A percentile compares a stretch with the other conserved stretches of the same genome.
phyloP scores from a whole-genome alignment of 2,888 invertebrate genomes.

The Sepiola atlantica region DNA sequence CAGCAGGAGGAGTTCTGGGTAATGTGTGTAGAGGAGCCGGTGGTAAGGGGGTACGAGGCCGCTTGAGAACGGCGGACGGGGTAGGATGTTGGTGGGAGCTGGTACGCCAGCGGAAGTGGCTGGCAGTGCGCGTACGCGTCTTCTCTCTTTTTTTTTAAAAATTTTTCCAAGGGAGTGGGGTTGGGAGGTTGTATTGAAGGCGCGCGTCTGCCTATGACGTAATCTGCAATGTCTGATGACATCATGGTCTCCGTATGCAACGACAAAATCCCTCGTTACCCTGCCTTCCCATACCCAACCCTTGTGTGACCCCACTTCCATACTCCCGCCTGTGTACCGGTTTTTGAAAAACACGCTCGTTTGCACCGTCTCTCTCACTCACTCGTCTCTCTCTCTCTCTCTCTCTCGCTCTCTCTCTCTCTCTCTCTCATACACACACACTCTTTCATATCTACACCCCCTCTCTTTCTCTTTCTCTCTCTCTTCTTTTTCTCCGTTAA shows the following conservation, averaged over 20 bases:
- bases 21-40: too few species aligned
- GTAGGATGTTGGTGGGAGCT: background rate
- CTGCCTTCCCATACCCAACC: background rate
- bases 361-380: background rate
- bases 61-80: background rate
- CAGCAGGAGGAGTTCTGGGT: background rate
- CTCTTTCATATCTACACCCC: background rate
- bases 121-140: background rate
- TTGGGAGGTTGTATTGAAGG: background rate
- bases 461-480: background rate
- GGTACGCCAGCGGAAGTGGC: background rate
- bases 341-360: too few species aligned
- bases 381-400: too few species aligned
- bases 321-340: too few species aligned
- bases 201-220: conserved; percentile 32
- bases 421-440: too few species aligned
- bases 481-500: too few species aligned
- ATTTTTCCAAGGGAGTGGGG: too few species aligned
- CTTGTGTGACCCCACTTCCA: too few species aligned
- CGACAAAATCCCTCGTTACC: background rate
- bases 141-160: background rate
- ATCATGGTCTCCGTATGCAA: conserved; percentile 32
- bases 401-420: too few species aligned
- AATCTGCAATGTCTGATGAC: conserved; percentile 32
- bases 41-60: too few species aligned